Base-by-base conservation (phyloP, 2,888 invertebrate genomes). In the Hyalella azteca region DNA sequence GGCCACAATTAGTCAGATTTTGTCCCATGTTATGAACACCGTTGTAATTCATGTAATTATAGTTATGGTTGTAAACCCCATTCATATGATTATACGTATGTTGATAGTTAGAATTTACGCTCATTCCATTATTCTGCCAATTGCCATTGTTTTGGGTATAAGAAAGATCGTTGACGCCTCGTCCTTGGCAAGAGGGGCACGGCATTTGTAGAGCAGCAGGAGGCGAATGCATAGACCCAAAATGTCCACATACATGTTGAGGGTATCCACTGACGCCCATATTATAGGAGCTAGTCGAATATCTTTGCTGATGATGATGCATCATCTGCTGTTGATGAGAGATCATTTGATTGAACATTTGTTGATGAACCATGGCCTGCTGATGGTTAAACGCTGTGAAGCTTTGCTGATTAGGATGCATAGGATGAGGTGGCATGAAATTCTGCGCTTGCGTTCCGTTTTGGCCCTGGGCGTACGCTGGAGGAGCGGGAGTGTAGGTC, bases 151-250 rank as follows among this genome's bases (percentile, higher is more conserved):
- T 73, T 78, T 81, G 77, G 32, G 80, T 73, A 78, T 60, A 77
- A 9, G 48, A 36, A 40, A 75, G 40, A 26, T 41, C 45, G 22
- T 45, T 75, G 32, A 78, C 79, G 22, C 49, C 60, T 86, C 87
- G 86, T 82, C 87, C 87, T 83, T 87, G 86, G 66, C 85, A 85
- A 73, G 86, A 86, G 66, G 85, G 85, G 78, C 83, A 81, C 59
- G 80, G 84, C 39, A 81, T 48, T 73, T 84, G 84, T 59, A 82
- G 81, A 40, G 79, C 77, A 59, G 60, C 66, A 11, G 82, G 81
- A n/a, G 82, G 84, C n/a, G 81, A 75, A 77, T 79, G 78, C 26
- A 83, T 76, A 32, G 83, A 81, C n/a, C 79, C 85, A 48, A 82
- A 79, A 59, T 84, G 84, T 19, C 85, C 85, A 77, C 85, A 84